Evolutionary conservation across 2,113 vertebrate genomes (phyloP), one percentile per base, ranked within the genome.

Genomic region (Entelurus aequoreus): DNA sequence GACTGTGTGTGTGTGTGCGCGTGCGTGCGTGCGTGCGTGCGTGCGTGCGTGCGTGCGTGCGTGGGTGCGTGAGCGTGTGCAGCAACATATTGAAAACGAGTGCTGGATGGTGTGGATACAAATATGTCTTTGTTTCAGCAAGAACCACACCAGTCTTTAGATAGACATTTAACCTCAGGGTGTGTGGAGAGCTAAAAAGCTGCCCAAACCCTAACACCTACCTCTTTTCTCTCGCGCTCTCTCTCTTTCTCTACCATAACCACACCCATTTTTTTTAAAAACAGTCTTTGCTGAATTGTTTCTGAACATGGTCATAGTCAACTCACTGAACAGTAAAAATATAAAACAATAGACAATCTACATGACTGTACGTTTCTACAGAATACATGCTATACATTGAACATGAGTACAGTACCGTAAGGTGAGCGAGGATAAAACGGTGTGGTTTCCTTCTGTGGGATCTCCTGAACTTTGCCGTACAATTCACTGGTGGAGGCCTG

Each of bases 401-500:
- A 35, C 15, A 11, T 59, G 36, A 54, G 52, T 57, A 56, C 58
- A 78, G 92, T 81, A 97, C 97, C 95, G 0, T 99, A 99, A 65
- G 97, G 97, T 10, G 97, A 99, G 67, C 97, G 91, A n/a, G 97
- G 96, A 80, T 99, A 99, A 84, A 99, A 99, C 49, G 96, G 95
- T 0, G 97, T 98, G 50, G 96, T 98, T 81, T 99, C 97, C 68
- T 90, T 97, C 82, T 99, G 97, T 0, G 97, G 97, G 72, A 97
- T 96, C 91, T 99, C 97, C 86, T 95, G 95, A 57, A 99, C 97
- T 88, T 99, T 99, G 67, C 97, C 97, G 37, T 90, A 99, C 50
- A 99, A 92, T 83, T 99, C 97, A 64, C 97, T 99, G 58, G 97
- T 99, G 51, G 97, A 99, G 63, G 97, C 97, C 90, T 99, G 97